Evolutionary conservation across 2,888 invertebrate species (phyloP).

Genomic region (Aphrophora alni): DNA sequence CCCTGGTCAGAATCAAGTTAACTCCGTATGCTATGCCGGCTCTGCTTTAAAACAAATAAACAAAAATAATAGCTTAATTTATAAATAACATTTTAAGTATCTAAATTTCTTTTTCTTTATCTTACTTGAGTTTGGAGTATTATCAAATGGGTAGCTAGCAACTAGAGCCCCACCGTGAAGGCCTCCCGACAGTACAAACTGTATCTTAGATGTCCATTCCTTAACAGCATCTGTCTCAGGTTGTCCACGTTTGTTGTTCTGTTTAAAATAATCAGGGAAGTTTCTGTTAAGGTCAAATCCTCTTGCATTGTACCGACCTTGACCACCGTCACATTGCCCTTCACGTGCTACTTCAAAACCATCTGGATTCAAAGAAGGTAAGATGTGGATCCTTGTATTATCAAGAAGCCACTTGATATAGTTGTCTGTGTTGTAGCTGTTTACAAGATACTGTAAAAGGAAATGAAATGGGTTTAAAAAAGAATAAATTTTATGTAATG

Average conservation of each 20-base stretch:
- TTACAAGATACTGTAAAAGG: conserved; percentile 72
- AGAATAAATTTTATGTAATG: neutral
- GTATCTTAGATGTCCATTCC: conserved; percentile 91
- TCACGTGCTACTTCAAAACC: conserved; percentile 93
- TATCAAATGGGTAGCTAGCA: conserved; percentile 97
- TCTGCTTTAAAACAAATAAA: too few relatives aligned
- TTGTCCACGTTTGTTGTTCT: conserved; percentile 84
- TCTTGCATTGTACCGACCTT: conserved; percentile 87
- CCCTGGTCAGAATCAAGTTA: too few relatives aligned
- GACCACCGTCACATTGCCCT: conserved; percentile 85
- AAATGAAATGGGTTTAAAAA: neutral
- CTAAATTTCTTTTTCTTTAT: too few relatives aligned
- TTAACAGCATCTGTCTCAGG: conserved; percentile 96
- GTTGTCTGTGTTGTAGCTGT: conserved; percentile 80
- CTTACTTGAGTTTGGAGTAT: conserved; percentile 93
- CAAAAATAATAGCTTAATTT: too few relatives aligned
- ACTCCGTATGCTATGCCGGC: too few relatives aligned
- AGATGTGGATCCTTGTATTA: conserved; percentile 93
- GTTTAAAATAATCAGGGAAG: conserved; percentile 94
- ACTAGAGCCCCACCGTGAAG: conserved; percentile 95
- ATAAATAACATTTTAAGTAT: too few relatives aligned
- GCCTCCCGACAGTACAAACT: conserved; percentile 93
- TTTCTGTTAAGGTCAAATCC: conserved; percentile 94
- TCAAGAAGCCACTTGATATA: conserved; percentile 91
- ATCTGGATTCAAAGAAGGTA: conserved; percentile 99